Evolutionary conservation across 2,113 vertebrate genomes (phyloP), one percentile per base, ranked within the genome.

Genomic region (Lagenorhynchus albirostris): DNA sequence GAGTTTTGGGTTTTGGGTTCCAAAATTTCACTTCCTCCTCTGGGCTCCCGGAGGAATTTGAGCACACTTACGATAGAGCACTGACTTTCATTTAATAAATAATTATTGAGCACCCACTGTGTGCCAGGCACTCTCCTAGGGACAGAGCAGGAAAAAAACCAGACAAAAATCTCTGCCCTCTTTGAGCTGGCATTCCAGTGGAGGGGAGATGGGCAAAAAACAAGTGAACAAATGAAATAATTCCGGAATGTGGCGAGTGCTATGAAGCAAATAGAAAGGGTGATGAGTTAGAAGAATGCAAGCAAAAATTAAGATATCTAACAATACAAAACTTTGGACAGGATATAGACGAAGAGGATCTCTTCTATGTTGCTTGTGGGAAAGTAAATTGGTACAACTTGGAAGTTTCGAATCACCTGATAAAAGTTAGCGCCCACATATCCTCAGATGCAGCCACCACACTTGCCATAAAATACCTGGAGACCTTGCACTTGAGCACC

Each of bases 101-200:
- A 84, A 38, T 58, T 44, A 58, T 1, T 77, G 50, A 88, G 53
- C 44, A 88, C 62, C 89, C 36, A 71, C 55, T 65, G 36, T n/a
- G 53, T 47, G 6, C 41, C 26, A 74, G 50, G 53, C 23, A 36
- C 38, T 74, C 38, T 80, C 84, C 79, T 74, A 81, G 79, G 71
- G 50, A 85, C 68, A 53, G 41, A 70, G 71, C 76, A 91, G 26
- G 80, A 85, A 70, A 76, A 15, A 53, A 94, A 41, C 8, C 31
- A 93, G 47, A 67, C 36, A 92, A 81, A 96, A 67, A 44, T 60
- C 79, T 94, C 63, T 95, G 50, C 65, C 80, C 8, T 90, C 67
- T 70, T 90, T 70, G 60, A 86, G 74, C 29, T 70, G 81, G 81
- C 25, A 55, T 76, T 38, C 67, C 23, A 81, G 25, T 33, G 41